Percentiles rank a stretch among this genome's conserved stretches.
Evolutionary conservation across 2,888 invertebrate species (phyloP).

Genomic region (Eilema caniola): DNA sequence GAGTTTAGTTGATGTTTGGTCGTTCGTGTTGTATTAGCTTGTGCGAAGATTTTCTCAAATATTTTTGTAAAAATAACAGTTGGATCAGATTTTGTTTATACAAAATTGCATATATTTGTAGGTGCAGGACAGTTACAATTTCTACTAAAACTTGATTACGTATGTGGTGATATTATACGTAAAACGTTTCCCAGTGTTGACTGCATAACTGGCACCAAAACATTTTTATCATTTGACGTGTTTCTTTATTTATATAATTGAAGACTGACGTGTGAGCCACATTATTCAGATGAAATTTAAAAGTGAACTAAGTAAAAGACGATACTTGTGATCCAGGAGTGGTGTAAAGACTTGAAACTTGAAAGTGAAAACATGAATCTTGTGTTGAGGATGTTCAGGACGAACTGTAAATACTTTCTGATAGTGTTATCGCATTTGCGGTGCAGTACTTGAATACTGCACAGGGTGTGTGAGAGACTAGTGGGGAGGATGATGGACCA

Average conservation of each 20-base stretch:
- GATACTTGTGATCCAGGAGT: slow-evolving; percentile 30
- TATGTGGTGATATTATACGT: slow-evolving; percentile 25
- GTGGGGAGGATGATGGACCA: slow-evolving; percentile 68
- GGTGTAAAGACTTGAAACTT: slow-evolving; percentile 40
- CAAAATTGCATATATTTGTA: slow-evolving; percentile 8
- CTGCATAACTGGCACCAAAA: slow-evolving; percentile 74
- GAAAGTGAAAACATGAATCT: slow-evolving; percentile 72
- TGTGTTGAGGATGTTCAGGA: slow-evolving; percentile 73
- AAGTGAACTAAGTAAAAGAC: slow-evolving; percentile 28
- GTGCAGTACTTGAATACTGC: slow-evolving; percentile 75
- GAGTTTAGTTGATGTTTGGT: slow-evolving; percentile 54
- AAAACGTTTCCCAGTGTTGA: slow-evolving; percentile 58
- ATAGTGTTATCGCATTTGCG: slow-evolving; percentile 73
- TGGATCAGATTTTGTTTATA: slow-evolving; percentile 16
- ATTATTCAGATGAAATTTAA: slow-evolving; percentile 36
- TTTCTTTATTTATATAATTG: slow-evolving; percentile 56
- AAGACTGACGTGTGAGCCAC: slow-evolving; percentile 44
- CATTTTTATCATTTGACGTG: slow-evolving; percentile 63
- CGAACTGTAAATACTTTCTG: slow-evolving; percentile 72
- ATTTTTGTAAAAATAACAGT: slow-evolving; percentile 30
- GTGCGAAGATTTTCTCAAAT: slow-evolving; percentile 32
- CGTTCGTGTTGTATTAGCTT: slow-evolving; percentile 39
- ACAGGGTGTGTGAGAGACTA: slow-evolving; percentile 49
- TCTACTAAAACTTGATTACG: slow-evolving; percentile 16
- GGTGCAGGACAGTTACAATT: slow-evolving; percentile 11